phyloP scores from a whole-genome alignment of 1,140 invertebrate species.

The Drosophila nigrodunni region DNA sequence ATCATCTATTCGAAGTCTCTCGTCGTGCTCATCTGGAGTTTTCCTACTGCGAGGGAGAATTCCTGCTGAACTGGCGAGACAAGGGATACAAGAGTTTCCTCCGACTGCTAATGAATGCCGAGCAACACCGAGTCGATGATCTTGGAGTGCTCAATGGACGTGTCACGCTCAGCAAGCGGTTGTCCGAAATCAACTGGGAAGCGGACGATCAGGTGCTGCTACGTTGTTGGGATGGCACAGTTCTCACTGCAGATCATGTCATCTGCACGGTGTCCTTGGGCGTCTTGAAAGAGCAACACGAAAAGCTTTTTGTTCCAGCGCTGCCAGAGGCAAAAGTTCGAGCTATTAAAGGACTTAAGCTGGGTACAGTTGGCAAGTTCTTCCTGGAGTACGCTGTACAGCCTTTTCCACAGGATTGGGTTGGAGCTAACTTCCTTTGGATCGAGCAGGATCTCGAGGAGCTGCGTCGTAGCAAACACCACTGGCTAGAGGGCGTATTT shows the following conservation, averaged over 20 bases:
- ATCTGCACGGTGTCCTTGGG: conserved; percentile 89
- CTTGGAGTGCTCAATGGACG: conserved; percentile 67
- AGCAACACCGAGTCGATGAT: conserved; percentile 30
- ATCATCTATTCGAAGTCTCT: conserved; percentile 87
- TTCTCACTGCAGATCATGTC: conserved; percentile 87
- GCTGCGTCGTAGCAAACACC: conserved; percentile 62
- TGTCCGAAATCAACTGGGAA: conserved; percentile 85
- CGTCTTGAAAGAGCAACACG: conserved; percentile 88
- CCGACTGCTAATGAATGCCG: conserved; percentile 85
- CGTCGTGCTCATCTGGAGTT: conserved; percentile 85
- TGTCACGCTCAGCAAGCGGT: conserved; percentile 85
- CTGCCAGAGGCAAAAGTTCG: conserved; percentile 87
- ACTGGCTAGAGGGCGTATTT: conserved; percentile 88
- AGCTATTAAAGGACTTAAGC: conserved; percentile 88
- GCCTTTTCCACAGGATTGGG: conserved; percentile 87
- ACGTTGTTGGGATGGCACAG: conserved; percentile 87
- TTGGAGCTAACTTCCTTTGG: conserved; percentile 86
- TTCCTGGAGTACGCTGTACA: conserved; percentile 88
- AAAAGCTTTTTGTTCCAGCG: conserved; percentile 87
- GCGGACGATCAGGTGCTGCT: conserved; percentile 70
- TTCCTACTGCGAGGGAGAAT: conserved; percentile 86
- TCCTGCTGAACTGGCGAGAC: conserved; percentile 87
- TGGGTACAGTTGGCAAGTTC: conserved; percentile 91
- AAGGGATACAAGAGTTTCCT: conserved; percentile 87
- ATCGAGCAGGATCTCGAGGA: conserved; percentile 83